Evolutionary conservation across 1,140 invertebrate species (phyloP).

Genomic region (Drosophila sp.): DNA sequence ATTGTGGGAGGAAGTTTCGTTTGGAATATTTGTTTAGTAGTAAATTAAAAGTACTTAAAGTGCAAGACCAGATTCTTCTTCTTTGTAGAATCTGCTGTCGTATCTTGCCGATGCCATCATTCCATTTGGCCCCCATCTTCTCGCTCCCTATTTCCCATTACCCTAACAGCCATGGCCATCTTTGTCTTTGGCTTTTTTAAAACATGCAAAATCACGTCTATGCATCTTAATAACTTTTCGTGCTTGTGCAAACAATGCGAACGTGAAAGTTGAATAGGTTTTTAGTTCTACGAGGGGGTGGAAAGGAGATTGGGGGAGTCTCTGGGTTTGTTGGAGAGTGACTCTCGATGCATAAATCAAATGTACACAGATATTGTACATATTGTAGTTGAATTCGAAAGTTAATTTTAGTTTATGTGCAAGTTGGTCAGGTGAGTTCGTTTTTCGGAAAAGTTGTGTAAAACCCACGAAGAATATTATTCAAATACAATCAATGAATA

Average conservation of each 20-base stretch:
- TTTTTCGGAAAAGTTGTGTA: neutral
- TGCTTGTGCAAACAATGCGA: constrained; percentile 75
- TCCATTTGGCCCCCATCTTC: neutral
- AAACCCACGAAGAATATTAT: neutral
- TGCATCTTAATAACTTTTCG: constrained; percentile 78
- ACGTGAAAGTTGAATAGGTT: constrained; percentile 76
- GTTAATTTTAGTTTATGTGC: constrained; percentile 44
- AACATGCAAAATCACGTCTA: constrained; percentile 77
- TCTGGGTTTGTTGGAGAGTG: constrained; percentile 10
- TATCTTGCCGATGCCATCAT: constrained; percentile 19
- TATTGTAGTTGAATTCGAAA: constrained; percentile 58
- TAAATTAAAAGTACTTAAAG: constrained; percentile 62
- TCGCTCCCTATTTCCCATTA: constrained; percentile 12
- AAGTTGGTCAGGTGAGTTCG: neutral
- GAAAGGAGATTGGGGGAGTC: neutral
- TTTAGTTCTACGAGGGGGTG: constrained; percentile 52
- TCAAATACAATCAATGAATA: neutral
- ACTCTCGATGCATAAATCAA: constrained; percentile 60
- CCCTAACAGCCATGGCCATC: constrained; percentile 26
- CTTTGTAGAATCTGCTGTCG: neutral
- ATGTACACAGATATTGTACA: constrained; percentile 37
- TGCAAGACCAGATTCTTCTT: constrained; percentile 30
- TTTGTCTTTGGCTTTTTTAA: constrained; percentile 53
- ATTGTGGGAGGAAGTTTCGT: constrained; percentile 13
- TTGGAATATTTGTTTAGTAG: constrained; percentile 61